Conservation (phyloP, 1,140 invertebrate species). For the Fopius arisanus region DNA sequence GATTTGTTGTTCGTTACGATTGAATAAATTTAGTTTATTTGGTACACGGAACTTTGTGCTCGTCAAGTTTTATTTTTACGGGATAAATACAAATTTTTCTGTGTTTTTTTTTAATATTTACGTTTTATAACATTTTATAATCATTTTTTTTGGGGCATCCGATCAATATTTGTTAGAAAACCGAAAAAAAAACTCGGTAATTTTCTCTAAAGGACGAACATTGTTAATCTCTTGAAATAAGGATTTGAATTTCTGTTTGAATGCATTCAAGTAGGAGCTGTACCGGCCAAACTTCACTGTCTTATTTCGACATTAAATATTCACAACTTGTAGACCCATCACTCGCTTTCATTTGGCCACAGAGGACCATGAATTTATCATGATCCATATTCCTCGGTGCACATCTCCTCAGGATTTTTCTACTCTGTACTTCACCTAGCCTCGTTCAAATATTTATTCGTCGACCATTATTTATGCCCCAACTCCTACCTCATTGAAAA, state of each 20-base stretch:
- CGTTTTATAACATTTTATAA: too few relatives aligned
- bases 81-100: too few relatives aligned
- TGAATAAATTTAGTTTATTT: not conserved
- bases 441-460: not conserved
- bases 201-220: too few relatives aligned
- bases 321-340: not conserved
- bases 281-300: not conserved
- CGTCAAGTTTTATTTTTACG: too few relatives aligned
- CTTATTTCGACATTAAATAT: not conserved
- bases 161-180: too few relatives aligned
- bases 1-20: not conserved
- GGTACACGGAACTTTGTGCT: too few relatives aligned
- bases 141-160: too few relatives aligned
- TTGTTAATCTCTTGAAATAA: too few relatives aligned
- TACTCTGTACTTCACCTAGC: not conserved
- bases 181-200: too few relatives aligned
- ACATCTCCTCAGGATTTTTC: not conserved
- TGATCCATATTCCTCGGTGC: conserved; percentile 1
- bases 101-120: too few relatives aligned
- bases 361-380: not conserved
- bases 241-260: too few relatives aligned
- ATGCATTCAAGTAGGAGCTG: not conserved
- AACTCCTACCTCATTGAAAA: not conserved
- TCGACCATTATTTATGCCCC: not conserved
- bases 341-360: not conserved